Evolutionary conservation across 2,113 vertebrate genomes (phyloP), one percentile per base, ranked within the genome.

Genomic region (Bambusicola thoracicus): DNA sequence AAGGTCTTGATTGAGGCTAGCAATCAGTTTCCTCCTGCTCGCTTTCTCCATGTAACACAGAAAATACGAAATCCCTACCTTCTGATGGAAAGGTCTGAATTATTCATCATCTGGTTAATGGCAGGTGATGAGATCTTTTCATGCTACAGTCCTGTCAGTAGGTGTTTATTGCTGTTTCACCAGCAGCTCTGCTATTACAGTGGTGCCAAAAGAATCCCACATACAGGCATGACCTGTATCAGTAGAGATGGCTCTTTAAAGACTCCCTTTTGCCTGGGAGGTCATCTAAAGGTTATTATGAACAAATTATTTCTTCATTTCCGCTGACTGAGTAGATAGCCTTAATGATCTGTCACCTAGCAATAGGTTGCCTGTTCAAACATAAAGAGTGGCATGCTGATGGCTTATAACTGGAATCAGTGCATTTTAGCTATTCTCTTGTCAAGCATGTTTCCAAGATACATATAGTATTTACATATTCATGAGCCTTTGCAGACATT

Each of bases 291-390:
- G 96, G 97, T 98, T 98, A 98, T 98, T 98, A 97, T 49, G 95
- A 98, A 98, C 97, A 98, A 98, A 98, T 98, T 98, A 98, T 98
- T 98, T 98, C 97, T 98, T 98, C 97, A 97, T 98, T 98, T 98
- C 96, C 85, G 43, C 97, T 98, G 98, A 97, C 98, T 98, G 97
- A 97, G 97, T 98, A 97, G 96, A 97, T 97, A 98, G 96, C 95
- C 97, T 97, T 98, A 98, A 98, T 98, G 97, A 98, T 98, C 97
- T 98, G 97, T 98, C 98, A 98, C 96, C 97, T 97, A 98, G 98
- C 97, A 98, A 98, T 98, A 97, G 97, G 92, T 97, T 98, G 97
- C 96, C 97, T 98, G 97, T 97, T 98, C 97, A 98, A 97, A 98
- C 96, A 98, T 98, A 97, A 98, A 98, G 96, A 98, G 98, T 97